These are phyloP conservation scores for Cirrhinus molitorella DNA, from an alignment of 2,797 vertebrate genomes.

Conservation along the genomic window DNA sequence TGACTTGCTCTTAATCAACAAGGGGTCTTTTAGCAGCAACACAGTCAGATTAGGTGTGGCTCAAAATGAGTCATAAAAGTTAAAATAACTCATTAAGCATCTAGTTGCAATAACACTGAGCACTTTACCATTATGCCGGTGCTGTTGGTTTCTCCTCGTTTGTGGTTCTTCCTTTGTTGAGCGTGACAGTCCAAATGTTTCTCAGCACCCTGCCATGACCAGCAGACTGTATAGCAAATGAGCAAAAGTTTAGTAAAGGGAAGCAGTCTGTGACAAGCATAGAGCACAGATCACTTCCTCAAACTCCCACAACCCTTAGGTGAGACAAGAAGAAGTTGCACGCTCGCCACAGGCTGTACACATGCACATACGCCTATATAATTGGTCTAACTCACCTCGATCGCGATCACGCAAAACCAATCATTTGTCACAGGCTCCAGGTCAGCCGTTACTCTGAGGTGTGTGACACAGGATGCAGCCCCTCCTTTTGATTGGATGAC, in stretches of 20 bases:
- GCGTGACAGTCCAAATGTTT: constrained; percentile 27
- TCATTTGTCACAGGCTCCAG: neutral
- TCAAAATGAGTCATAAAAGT: neutral
- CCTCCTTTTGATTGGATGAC: neutral
- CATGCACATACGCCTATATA: constrained; percentile 28
- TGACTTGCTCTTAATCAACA: neutral
- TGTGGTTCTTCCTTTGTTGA: constrained; percentile 10
- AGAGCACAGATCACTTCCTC: constrained; percentile 74
- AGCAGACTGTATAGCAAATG: constrained; percentile 29
- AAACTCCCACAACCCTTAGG: constrained; percentile 66
- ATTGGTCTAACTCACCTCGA: neutral
- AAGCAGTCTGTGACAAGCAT: constrained; percentile 35
- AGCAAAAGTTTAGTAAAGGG: constrained; percentile 21
- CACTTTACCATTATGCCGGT: constrained; percentile 50
- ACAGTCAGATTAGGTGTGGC: neutral
- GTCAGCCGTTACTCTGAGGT: constrained; percentile 8
- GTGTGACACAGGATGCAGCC: constrained; percentile 30
- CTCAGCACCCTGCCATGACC: constrained; percentile 49
- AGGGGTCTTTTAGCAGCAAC: neutral
- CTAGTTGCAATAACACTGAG: neutral
- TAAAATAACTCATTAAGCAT: neutral
- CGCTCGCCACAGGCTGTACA: constrained; percentile 1
- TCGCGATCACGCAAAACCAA: neutral
- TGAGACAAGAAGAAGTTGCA: constrained; percentile 43
- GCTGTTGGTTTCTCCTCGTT: constrained; percentile 2